Base-by-base conservation (phyloP, 2,113 vertebrate genomes). In the Pipra filicauda region DNA sequence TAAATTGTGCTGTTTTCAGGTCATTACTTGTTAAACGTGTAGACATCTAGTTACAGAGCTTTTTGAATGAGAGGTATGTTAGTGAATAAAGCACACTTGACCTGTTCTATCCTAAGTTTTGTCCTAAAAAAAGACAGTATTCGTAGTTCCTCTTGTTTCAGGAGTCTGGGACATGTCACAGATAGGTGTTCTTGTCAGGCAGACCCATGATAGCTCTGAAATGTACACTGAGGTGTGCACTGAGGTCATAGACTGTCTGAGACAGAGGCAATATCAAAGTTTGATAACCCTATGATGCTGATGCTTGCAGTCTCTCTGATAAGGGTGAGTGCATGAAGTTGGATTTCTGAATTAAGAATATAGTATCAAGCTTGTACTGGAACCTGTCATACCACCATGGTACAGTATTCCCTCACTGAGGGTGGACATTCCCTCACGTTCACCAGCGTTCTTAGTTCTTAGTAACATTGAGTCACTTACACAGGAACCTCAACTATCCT, bases 1-100 rank as follows among this genome's bases (percentile, higher is more conserved):
- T 33, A 97, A 96, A 97, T 91, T 1, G 19, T 90, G 62, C 62
- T 54, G 12, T 92, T 97, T 97, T 90, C 59, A 82, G 80, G 85
- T 96, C 92, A 95, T 97, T 97, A 96, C 75, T 91, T 75, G 73
- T 69, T 86, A 62, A 46, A 41, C 9, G 4, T 94, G 88, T 82
- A 33, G 82, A 62, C 77, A 52, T 79, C 54, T 77, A 83, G 74
- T 94, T 94, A 96, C 3, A 2, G 77, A n/a, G 78, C 67, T 93
- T 95, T 73, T 79, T 75, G 73, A 88, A 93, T 2, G 16, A 84
- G 91, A 88, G 66, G 28, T 62, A 6, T 0, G 0, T 46, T 91
- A 93, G 57, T 73, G 79, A 88, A 94, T 92, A 91, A 90, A 95
- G 35, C 21, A 70, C 73, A 77, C 54, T 71, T 94, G 57, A 95